Percentiles rank a stretch among this genome's conserved stretches.
These are phyloP conservation scores for Bemisia tabaci DNA, from an alignment of 1,140 invertebrate species.

Conservation along the genomic window DNA sequence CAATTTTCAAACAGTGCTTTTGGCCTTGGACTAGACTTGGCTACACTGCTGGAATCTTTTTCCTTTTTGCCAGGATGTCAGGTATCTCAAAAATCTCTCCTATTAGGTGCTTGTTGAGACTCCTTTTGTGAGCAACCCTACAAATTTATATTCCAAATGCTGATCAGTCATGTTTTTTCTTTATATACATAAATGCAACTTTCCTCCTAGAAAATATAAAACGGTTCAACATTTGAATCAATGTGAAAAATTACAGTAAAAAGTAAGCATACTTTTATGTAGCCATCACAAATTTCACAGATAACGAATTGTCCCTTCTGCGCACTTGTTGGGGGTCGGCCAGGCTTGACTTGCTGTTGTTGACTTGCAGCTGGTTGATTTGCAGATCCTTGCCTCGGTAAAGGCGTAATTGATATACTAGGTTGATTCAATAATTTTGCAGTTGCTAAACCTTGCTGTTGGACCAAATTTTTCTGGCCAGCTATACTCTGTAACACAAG, in stretches of 20 bases:
- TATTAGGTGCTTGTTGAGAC: too few species aligned
- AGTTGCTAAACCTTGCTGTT: constrained; percentile 3
- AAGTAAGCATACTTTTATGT: constrained; percentile 65
- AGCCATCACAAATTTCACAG: constrained; percentile 90
- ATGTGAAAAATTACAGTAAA: neutral
- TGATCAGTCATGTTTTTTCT: too few species aligned
- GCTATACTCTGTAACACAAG: constrained; percentile 1
- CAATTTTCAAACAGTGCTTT: too few species aligned
- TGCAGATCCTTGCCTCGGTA: constrained; percentile 41
- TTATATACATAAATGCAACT: too few species aligned
- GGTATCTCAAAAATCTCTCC: too few species aligned
- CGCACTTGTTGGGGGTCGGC: constrained; percentile 22
- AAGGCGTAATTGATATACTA: constrained; percentile 80
- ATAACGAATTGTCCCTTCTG: constrained; percentile 74
- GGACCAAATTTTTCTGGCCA: neutral
- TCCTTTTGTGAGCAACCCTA: too few species aligned
- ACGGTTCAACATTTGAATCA: neutral
- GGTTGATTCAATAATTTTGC: constrained; percentile 51
- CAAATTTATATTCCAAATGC: too few species aligned
- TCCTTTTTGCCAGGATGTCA: too few species aligned
- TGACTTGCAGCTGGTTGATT: constrained; percentile 20
- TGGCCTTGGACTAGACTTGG: too few species aligned
- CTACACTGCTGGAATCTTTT: too few species aligned
- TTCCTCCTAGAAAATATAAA: neutral
- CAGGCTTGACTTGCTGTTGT: constrained; percentile 30